phyloP scores from a whole-genome alignment of 2,113 vertebrate genomes.

The Notarius lentiginosus region DNA sequence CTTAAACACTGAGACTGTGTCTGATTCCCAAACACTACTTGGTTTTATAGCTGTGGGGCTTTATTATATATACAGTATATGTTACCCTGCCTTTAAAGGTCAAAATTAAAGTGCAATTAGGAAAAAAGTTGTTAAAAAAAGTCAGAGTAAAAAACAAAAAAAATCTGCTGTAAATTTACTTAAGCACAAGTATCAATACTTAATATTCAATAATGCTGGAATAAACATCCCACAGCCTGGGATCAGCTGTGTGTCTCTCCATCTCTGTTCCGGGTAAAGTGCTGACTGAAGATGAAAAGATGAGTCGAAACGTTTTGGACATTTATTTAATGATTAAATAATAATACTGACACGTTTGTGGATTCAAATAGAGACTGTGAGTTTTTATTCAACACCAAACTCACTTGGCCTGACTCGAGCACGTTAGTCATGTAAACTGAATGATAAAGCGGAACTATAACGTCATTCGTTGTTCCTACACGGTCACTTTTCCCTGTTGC shows the following conservation, averaged over 20 bases:
- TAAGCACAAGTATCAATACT: neutral
- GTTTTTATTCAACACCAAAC: neutral
- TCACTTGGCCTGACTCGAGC: neutral
- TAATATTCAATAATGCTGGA: neutral
- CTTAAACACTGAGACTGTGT: too few relatives aligned
- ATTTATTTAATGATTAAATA: neutral
- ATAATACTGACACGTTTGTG: neutral
- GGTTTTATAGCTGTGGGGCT: too few relatives aligned
- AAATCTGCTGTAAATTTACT: neutral
- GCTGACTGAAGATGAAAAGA: neutral
- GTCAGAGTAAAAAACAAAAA: neutral
- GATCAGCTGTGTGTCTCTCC: neutral
- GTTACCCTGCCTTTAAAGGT: neutral
- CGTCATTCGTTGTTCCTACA: neutral
- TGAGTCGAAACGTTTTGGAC: neutral
- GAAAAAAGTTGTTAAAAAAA: neutral
- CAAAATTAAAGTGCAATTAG: neutral
- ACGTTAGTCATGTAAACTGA: neutral
- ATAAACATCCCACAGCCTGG: neutral
- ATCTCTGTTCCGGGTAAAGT: neutral
- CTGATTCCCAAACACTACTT: too few relatives aligned
- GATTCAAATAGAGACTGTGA: neutral
- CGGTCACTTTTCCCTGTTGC: neutral
- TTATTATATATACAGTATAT: too few relatives aligned
- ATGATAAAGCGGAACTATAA: constrained; percentile 15